A percentile compares a stretch with the other conserved stretches of the same genome.
Evolutionary conservation across 2,797 vertebrate species (phyloP).

Genomic region (Petrocephalus schoutedeni): DNA sequence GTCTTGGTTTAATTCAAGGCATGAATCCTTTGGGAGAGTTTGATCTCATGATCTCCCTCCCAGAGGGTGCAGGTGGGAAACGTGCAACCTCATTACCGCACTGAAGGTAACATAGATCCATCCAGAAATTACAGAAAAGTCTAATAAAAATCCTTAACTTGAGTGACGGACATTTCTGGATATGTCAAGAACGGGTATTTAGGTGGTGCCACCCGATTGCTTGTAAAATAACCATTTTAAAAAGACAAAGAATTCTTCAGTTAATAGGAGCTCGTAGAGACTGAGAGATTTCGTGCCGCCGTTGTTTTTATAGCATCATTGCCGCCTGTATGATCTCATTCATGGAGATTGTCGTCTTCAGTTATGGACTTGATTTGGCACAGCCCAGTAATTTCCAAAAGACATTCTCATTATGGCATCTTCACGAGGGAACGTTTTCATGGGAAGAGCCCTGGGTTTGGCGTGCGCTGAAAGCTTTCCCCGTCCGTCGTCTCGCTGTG

Average conservation of each 20-base stretch:
- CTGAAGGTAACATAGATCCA: not conserved
- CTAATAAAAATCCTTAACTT: not conserved
- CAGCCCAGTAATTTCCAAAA: constrained; percentile 13
- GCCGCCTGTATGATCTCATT: not conserved
- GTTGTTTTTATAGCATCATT: not conserved
- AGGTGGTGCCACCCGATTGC: not conserved
- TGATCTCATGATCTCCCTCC: not conserved
- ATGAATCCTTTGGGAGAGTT: not conserved
- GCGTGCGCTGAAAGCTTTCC: no score
- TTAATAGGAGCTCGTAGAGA: not conserved
- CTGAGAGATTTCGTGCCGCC: not conserved
- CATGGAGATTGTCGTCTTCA: constrained; percentile 8
- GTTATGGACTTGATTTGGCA: not conserved
- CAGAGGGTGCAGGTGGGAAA: not conserved
- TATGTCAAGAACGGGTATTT: not conserved
- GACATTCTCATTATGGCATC: not conserved
- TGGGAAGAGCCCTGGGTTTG: not conserved
- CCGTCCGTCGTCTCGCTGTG: not conserved
- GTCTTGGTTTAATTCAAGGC: constrained; percentile 1
- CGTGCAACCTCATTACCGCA: not conserved
- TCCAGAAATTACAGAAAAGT: not conserved
- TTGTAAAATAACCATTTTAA: not conserved
- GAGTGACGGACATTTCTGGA: not conserved
- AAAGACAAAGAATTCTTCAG: not conserved
- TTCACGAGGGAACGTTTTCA: not conserved